phyloP scores from a whole-genome alignment of 2,888 invertebrate genomes.

The Portevinia maculata region DNA sequence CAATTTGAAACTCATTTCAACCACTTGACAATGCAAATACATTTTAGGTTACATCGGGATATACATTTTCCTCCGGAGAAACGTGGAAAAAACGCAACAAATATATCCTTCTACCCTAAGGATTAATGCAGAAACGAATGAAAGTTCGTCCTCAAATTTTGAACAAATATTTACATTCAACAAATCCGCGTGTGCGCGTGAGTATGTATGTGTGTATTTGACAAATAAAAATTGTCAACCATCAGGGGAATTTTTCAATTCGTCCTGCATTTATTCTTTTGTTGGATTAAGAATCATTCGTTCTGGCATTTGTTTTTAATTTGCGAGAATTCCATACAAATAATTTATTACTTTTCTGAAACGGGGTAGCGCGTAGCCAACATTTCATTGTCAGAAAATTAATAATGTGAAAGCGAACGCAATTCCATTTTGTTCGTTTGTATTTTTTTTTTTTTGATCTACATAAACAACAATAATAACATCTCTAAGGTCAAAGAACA shows the following conservation, averaged over 20 bases:
- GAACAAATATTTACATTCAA: slow-evolving; percentile 66
- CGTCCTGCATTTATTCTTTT: slow-evolving; percentile 19
- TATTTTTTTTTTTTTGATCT: slow-evolving; percentile 33
- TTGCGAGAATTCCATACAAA: slow-evolving; percentile 35
- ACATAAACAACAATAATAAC: slow-evolving; percentile 29
- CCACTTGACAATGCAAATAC: slow-evolving; percentile 58
- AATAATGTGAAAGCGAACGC: slow-evolving; percentile 11
- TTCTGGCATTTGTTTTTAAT: slow-evolving; percentile 50
- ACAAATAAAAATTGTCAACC: slow-evolving; percentile 62
- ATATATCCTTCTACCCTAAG: slow-evolving; percentile 31
- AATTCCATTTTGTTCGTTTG: background rate
- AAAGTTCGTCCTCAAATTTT: slow-evolving; percentile 67
- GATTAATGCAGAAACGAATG: slow-evolving; percentile 50
- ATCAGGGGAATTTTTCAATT: slow-evolving; percentile 20
- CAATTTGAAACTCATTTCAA: slow-evolving; percentile 68
- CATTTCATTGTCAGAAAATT: slow-evolving; percentile 27
- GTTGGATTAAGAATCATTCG: slow-evolving; percentile 35
- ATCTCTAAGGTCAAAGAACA: slow-evolving; percentile 52
- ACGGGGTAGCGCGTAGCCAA: background rate
- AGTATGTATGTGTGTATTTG: slow-evolving; percentile 42
- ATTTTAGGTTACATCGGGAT: slow-evolving; percentile 17
- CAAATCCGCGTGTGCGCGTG: slow-evolving; percentile 57
- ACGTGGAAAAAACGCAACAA: slow-evolving; percentile 8
- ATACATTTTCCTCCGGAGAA: slow-evolving; percentile 7
- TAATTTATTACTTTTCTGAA: slow-evolving; percentile 45